Evolutionary conservation across 2,888 invertebrate species (phyloP).

Genomic region (Heliconius cydno): DNA sequence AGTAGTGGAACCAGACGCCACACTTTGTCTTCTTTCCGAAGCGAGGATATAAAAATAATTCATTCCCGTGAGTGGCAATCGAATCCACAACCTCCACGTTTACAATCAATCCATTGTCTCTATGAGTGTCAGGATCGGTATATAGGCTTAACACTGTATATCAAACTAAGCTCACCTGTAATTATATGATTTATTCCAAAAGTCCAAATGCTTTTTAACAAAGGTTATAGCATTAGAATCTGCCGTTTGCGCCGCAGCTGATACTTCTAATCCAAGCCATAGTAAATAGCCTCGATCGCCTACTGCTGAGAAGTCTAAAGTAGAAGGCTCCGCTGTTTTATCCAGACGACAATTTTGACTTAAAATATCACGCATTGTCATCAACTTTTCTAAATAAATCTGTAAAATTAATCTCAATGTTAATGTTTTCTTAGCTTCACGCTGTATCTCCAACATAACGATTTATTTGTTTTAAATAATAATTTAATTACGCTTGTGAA

Average conservation of each 20-base stretch:
- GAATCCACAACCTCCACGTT: not conserved
- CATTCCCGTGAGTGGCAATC: not conserved
- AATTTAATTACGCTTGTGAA: too few species aligned
- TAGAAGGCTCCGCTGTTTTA: conserved; percentile 87
- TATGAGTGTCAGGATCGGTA: too few species aligned
- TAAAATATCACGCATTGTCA: conserved; percentile 88
- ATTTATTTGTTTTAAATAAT: too few species aligned
- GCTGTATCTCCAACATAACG: too few species aligned
- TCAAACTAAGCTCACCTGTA: conserved; percentile 79
- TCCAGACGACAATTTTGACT: conserved; percentile 76
- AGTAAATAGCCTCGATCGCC: conserved; percentile 92
- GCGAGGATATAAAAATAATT: not conserved
- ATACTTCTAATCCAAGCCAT: conserved; percentile 89
- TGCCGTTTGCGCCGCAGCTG: conserved; percentile 86
- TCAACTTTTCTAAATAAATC: conserved; percentile 89
- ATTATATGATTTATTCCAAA: conserved; percentile 90
- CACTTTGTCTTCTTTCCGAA: too few species aligned
- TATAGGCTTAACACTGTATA: not conserved
- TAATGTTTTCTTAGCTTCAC: not conserved
- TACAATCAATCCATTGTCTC: too few species aligned
- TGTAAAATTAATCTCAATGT: conserved; percentile 54
- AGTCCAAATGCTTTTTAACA: conserved; percentile 88
- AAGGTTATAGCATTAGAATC: conserved; percentile 89
- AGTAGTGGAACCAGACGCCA: too few species aligned
- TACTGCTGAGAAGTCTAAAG: conserved; percentile 87